These are phyloP conservation scores for Bellardia bayeri DNA, from an alignment of 2,888 invertebrate species.

Conservation along the genomic window DNA sequence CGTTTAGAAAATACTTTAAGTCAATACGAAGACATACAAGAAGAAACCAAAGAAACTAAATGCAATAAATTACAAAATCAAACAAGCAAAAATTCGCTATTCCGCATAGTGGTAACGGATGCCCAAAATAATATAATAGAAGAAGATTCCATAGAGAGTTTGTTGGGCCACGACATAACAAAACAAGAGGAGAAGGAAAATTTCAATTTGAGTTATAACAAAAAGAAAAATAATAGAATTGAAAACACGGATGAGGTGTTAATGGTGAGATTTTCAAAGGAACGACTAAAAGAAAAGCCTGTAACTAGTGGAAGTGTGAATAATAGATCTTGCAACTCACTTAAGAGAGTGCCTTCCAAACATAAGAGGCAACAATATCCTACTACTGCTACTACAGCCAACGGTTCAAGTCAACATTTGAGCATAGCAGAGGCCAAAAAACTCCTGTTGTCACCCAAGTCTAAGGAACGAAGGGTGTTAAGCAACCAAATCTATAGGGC, in stretches of 20 bases:
- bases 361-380: conserved; percentile 74
- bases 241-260: conserved; percentile 57
- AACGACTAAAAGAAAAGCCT: conserved; percentile 42
- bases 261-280: conserved; percentile 64
- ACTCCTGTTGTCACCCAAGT: conserved; percentile 80
- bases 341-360: conserved; percentile 76
- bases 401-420: conserved; percentile 8
- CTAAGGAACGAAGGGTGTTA: conserved; percentile 79
- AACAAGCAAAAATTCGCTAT: conserved; percentile 72
- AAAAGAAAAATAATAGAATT: conserved; percentile 13
- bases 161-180: conserved; percentile 1
- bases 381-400: conserved; percentile 80
- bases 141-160: conserved; percentile 81
- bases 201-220: conserved; percentile 8
- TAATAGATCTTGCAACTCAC: conserved; percentile 56
- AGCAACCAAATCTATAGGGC: conserved; percentile 81
- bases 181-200: conserved; percentile 60
- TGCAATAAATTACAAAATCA: conserved; percentile 33
- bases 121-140: conserved; percentile 83
- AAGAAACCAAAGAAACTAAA: conserved; percentile 59
- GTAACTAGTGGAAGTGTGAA: conserved; percentile 7
- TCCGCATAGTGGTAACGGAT: conserved; percentile 83
- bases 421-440: conserved; percentile 79
- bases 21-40: conserved; percentile 46
- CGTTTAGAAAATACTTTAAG: conserved; percentile 67